Evolutionary conservation across 30 jellyfish, hydroid and myxozoan genomes (phyloP), one percentile per base, ranked within the genome.

Genomic region (Euphysa ruthae): DNA sequence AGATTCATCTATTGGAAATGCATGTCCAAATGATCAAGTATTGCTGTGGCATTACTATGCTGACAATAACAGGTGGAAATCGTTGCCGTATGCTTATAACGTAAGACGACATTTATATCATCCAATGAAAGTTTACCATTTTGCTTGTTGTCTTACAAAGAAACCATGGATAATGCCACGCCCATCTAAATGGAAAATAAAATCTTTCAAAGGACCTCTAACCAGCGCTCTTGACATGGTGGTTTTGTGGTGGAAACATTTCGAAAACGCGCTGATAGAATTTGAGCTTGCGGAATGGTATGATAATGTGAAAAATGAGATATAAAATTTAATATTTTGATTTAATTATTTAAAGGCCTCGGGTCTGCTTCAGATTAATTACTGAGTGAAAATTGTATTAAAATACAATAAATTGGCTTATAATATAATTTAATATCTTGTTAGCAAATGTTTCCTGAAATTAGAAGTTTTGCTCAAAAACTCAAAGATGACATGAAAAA

Each of bases 91-190:
- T 44, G 94, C 97, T 1, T 88, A 88, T 43, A 88, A 88, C 56
- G 94, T 88, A 15, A 82, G 97, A 21, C 74, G 97, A 44, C 79
- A 74, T 25, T 71, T 88, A 20, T 88, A 88, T 54, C 94, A 88
- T 51, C 97, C 97, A 22, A 66, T 88, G 93, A 88, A 88, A 49
- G 87, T 88, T 4, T 88, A 88, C 52, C 97, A 88, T 63, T 88
- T 88, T 74, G 97, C 97, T 14, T 88, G 97, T 69, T 88, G 97
- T 54, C 30, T 88, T 34, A 88, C 97, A 12, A 93, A 93, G 22
- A 88, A 88, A 70, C 85, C 97, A 0, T 88, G 97, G 97, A 71
- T 82, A 24, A 84, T 88, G 49, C 33, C 57, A 49, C 52, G 30
- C 12, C 83, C 66, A 42, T 85, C 94, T 2, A 24, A 90, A 13